Evolutionary conservation across 2,888 invertebrate species (phyloP), one percentile per base, ranked within the genome.

Genomic region (Dinocampus coccinellae): DNA sequence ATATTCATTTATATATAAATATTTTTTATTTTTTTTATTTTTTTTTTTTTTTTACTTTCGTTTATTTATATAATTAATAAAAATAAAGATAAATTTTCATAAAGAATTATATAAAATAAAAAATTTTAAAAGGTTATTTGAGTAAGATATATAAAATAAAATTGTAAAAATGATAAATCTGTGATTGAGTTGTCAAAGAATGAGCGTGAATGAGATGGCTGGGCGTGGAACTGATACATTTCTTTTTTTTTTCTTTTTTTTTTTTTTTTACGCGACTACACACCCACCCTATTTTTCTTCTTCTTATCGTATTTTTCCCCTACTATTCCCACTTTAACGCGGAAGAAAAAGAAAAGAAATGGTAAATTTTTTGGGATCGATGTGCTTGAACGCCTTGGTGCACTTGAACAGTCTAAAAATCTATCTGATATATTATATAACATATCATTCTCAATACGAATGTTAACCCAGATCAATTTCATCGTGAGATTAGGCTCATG

Each of bases 111-210:
- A 16, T 47, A 4, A 16, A 16, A 16, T 47, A n/a, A 16, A n/a
- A 47, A 16, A n/a, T 47, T 16, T 47, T 47, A 16, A 7, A 47
- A 47, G 16, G 47, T 16, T n/a, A 47, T 47, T 16, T 16, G 47
- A 47, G 6, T 16, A 16, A 6, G 47, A 16, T 11, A 36, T 24
- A 34, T 24, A 13, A 62, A 62, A 42, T 42, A 42, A 62, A 26
- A 39, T 13, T 33, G 24, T 29, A 29, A 55, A 58, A 47, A 16
- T 29, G 16, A 57, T 57, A 29, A 57, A 11, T 57, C 26, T 62
- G 62, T 62, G 62, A 62, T 62, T 62, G 42, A 62, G 62, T 62
- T 22, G 42, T 62, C 36, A 62, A 62, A 62, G 42, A 34, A 47
- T 34, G 36, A 22, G 36, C 33, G 58, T 29, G 16, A 20, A 58